These are phyloP conservation scores for Lomographa bimaculata DNA, from an alignment of 2,888 invertebrate genomes.

Conservation along the genomic window DNA sequence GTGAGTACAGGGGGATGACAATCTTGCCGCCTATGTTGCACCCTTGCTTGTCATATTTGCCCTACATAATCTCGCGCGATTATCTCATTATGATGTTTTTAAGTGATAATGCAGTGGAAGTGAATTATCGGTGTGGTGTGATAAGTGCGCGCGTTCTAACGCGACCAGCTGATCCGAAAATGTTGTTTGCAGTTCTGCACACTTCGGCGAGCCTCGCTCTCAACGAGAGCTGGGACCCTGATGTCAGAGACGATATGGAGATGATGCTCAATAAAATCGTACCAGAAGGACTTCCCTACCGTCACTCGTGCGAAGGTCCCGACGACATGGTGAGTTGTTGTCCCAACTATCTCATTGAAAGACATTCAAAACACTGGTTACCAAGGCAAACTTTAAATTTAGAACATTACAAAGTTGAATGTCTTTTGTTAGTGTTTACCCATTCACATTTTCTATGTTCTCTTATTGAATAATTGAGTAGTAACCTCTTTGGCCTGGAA, in stretches of 20 bases:
- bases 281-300: slow-evolving; percentile 97
- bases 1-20: slow-evolving; percentile 86
- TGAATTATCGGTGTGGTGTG: slow-evolving; percentile 25
- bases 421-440: slow-evolving; percentile 18
- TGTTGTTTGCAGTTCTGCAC: slow-evolving; percentile 93
- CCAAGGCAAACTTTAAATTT: slow-evolving; percentile 15
- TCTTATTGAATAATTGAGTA: slow-evolving; percentile 7
- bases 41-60: slow-evolving; percentile 65
- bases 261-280: slow-evolving; percentile 99
- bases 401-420: slow-evolving; percentile 10
- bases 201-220: slow-evolving; percentile 98
- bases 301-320: slow-evolving; percentile 98
- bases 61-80: slow-evolving; percentile 48
- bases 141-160: slow-evolving; percentile 29
- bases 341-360: slow-evolving; percentile 1
- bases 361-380: slow-evolving; percentile 15
- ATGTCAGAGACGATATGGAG: slow-evolving; percentile 99
- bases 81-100: slow-evolving; percentile 37
- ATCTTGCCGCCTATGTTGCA: slow-evolving; percentile 71
- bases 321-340: slow-evolving; percentile 95
- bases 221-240: slow-evolving; percentile 99
- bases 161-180: slow-evolving; percentile 58
- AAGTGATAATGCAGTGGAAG: slow-evolving; percentile 32
- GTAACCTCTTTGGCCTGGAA: not conserved
- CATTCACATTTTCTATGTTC: slow-evolving; percentile 2